Evolutionary conservation across 1,140 invertebrate species (phyloP), one percentile per base, ranked within the genome.

Genomic region (Triops longicaudatus): DNA sequence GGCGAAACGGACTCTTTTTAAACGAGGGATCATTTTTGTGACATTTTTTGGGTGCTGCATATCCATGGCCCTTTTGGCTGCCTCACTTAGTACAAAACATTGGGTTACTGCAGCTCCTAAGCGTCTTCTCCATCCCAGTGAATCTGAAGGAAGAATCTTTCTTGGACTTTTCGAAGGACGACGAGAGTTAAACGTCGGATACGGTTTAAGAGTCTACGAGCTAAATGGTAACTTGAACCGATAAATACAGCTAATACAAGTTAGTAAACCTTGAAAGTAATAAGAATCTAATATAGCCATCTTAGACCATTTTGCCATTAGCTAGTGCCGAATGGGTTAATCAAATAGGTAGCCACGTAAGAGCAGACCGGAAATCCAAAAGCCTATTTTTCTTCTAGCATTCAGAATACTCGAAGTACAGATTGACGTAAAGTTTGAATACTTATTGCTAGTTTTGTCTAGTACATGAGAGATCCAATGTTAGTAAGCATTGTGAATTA

Each of bases 31-130:
- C 84, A 92, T 96, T 50, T 95, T 95, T 81, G 89, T 92, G 76
- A 96, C 94, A 26, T 96, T 97, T 83, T 91, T 96, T 79, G 89
- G 93, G 7, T 92, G 92, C 77, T 90, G 93, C 82, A 83, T 94
- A 73, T 91, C 91, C 76, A 90, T 96, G 74, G 93, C 91, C 7
- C 83, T 97, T 71, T 87, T 96, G 1, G 89, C 93, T 14, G 92
- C 92, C 12, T 91, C 93, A 31, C 84, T 97, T 76, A 93, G 92
- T 0, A 97, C 94, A 0, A 91, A 93, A 80, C 90, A 93, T 80
- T 98, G 96, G 96, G 89, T 95, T 1, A 89, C 90, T 41, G 92
- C 93, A 0, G 87, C 86, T 78, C 92, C 94, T 1, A 88, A 88
- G 73, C 84, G 90, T 78, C 86, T 87, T 0, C 87, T 87, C 0